Evolutionary conservation across 2,888 invertebrate species (phyloP), one percentile per base, ranked within the genome.

Genomic region (Papilio elwesi): DNA sequence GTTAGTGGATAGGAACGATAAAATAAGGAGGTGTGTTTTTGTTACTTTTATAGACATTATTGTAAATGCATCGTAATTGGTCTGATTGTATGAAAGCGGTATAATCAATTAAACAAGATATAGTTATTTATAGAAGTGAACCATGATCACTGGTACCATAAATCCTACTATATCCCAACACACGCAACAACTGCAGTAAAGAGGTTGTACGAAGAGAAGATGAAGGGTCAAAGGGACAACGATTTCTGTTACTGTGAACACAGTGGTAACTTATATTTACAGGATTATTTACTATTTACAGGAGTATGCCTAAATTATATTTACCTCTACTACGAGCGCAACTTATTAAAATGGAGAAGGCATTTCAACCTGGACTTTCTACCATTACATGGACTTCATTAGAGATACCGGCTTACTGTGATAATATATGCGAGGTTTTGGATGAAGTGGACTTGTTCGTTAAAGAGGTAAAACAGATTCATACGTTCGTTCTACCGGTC

Each of bases 351-450:
- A 85, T 97, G 77, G 97, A 97, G 76, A 93, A 94, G 68, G 95
- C 96, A 0, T 95, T 98, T 76, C 95, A 96, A 85, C 96, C 97
- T 0, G 97, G 96, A 0, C 88, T 97, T 12, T 96, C 96, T 0
- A 95, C 96, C 0, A 95, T 97, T 16, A 97, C 97, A 0, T 98
- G 98, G 98, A 95, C 97, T 0, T 97, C 97, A 0, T 94, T 97
- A 78, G 96, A 96, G 82, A 95, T 97, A 77, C 94, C 95, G 0
- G 87, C 95, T 49, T 96, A 95, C 81, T 96, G 95, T 79, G 90
- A 91, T 0, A 89, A 92, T 26, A 95, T 97, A 53, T 91, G 91
- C 70, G 80, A 78, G 0, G 91, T 94, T 26, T 86, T 97, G 16
- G 94, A 94, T 70, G 94, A 95, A 80, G 95, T 97, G 0, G 94